Conservation (phyloP, 2,797 vertebrate species). For the Danio choprae region DNA sequence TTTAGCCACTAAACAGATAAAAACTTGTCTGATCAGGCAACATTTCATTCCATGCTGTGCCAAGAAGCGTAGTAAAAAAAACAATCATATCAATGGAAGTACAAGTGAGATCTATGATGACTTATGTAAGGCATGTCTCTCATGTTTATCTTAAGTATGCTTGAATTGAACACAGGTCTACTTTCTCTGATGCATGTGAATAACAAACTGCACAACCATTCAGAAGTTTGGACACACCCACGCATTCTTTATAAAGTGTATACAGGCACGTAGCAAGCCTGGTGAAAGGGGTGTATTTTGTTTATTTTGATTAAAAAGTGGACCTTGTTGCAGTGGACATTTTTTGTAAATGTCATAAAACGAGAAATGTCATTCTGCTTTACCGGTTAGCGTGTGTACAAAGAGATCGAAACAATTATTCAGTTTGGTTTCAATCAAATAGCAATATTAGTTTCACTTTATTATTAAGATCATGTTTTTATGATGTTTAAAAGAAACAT, state of each 20-base stretch:
- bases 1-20: constrained; percentile 9
- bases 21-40: constrained; percentile 26
- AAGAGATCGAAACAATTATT: no score
- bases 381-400: no score
- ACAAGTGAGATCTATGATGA: constrained; percentile 11
- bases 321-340: no score
- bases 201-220: background rate
- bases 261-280: no score
- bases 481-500: no score
- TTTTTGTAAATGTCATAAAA: no score
- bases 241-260: background rate
- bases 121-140: background rate
- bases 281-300: no score
- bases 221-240: background rate
- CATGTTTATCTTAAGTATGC: constrained; percentile 30
- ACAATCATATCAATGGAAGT: background rate
- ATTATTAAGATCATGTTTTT: no score
- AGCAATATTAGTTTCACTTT: no score
- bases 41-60: constrained; percentile 8
- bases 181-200: background rate
- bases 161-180: constrained; percentile 3
- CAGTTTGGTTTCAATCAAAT: no score
- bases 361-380: no score
- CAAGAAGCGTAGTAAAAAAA: constrained; percentile 4
- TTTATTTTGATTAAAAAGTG: no score